Conservation (phyloP, 35 echinoderm and acorn worm species). For the Stichopus chloronotus region DNA sequence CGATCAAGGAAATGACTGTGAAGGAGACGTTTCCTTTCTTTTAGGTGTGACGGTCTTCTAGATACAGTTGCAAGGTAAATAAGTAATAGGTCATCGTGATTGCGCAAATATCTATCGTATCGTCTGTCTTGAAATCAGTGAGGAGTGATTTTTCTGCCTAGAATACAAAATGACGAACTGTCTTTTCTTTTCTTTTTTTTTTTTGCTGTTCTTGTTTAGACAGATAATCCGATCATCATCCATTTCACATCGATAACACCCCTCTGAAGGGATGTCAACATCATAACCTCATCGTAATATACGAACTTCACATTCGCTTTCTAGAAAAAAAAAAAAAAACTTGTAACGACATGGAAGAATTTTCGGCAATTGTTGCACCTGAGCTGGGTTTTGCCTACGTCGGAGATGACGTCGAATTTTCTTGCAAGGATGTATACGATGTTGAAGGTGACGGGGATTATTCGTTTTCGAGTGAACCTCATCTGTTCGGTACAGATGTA, state of each 20-base stretch:
- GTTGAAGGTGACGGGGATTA: neutral
- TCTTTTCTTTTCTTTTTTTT: too few relatives aligned
- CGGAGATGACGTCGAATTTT: constrained; percentile 34
- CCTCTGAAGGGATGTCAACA: neutral
- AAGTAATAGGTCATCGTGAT: too few relatives aligned
- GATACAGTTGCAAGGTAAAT: too few relatives aligned
- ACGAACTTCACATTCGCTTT: neutral
- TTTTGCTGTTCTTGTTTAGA: too few relatives aligned
- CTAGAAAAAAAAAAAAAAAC: neutral
- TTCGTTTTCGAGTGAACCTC: neutral
- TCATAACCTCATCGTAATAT: neutral
- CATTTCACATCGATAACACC: too few relatives aligned
- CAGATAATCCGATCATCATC: too few relatives aligned
- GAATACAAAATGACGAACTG: too few relatives aligned
- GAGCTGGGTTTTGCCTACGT: neutral
- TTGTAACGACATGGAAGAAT: constrained; percentile 1
- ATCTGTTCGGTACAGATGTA: neutral
- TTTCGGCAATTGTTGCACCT: constrained; percentile 17
- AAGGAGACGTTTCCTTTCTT: neutral
- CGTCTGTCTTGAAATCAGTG: too few relatives aligned
- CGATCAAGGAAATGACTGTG: neutral
- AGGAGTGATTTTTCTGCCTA: too few relatives aligned
- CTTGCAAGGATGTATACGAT: neutral
- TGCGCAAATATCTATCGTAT: too few relatives aligned
- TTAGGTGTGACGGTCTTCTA: neutral